Conservation (phyloP, 2,888 invertebrate species). For the Chelonus formosanus region DNA sequence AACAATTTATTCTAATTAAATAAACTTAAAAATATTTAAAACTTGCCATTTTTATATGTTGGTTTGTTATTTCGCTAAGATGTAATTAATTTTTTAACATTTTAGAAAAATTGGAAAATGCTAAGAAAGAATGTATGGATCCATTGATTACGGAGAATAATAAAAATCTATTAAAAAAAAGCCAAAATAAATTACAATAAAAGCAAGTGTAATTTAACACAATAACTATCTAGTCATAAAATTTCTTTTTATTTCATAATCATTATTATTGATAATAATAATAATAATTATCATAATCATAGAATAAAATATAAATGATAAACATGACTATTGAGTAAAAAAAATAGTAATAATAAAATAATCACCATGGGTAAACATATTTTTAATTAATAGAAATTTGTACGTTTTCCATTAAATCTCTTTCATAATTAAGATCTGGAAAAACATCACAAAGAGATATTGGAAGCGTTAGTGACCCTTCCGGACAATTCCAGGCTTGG, state of each 20-base stretch:
- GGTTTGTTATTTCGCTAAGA: background rate
- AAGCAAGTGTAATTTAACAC: background rate
- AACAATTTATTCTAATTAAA: background rate
- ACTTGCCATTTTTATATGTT: background rate
- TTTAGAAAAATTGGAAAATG: slow-evolving; percentile 48
- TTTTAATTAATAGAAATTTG: background rate
- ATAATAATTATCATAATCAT: background rate
- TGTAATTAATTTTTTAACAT: background rate
- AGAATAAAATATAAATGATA: background rate
- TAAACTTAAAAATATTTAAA: background rate
- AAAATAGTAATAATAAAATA: background rate
- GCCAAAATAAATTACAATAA: slow-evolving; percentile 26
- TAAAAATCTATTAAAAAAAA: slow-evolving; percentile 46
- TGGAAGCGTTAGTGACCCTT: slow-evolving; percentile 45
- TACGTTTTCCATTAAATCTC: background rate
- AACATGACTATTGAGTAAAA: background rate
- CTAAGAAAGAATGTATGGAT: slow-evolving; percentile 40
- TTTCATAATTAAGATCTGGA: slow-evolving; percentile 44
- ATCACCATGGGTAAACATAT: too few relatives aligned
- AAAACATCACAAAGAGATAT: slow-evolving; percentile 42
- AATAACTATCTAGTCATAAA: too few relatives aligned
- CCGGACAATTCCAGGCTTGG: slow-evolving; percentile 46
- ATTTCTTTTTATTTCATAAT: too few relatives aligned
- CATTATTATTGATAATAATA: background rate
- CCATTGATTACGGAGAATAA: slow-evolving; percentile 41